A percentile compares a stretch with the other conserved stretches of the same genome.
Conservation (phyloP, 1,140 invertebrate species). For the Drosophila arawakana region DNA sequence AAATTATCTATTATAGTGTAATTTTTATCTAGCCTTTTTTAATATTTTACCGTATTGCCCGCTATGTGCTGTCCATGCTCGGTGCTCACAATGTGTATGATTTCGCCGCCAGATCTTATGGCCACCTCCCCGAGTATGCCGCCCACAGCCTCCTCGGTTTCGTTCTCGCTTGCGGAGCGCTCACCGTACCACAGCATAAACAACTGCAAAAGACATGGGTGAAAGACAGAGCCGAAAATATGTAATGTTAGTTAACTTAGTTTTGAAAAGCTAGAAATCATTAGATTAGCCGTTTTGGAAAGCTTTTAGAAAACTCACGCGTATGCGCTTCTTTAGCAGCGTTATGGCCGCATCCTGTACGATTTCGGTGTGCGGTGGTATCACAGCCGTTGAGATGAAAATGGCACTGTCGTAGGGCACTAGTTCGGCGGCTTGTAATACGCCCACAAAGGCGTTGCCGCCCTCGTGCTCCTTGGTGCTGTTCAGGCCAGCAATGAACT, state of each 20-base stretch:
- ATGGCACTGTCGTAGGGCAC: conserved; percentile 87
- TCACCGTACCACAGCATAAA: conserved; percentile 80
- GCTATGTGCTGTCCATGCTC: conserved; percentile 80
- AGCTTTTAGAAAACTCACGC: conserved; percentile 75
- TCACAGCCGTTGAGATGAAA: conserved; percentile 85
- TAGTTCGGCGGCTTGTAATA: conserved; percentile 85
- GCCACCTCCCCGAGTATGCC: conserved; percentile 78
- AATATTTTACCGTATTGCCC: conserved; percentile 74
- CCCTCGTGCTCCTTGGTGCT: conserved; percentile 78
- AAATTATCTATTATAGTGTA: neutral
- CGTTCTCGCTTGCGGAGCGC: conserved; percentile 70
- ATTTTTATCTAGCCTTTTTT: neutral
- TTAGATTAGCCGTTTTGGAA: neutral
- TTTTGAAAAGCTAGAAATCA: conserved; percentile 2
- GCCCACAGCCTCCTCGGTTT: conserved; percentile 76
- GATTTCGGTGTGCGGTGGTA: conserved; percentile 85
- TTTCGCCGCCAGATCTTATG: conserved; percentile 82
- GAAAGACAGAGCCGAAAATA: neutral
- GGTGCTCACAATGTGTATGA: conserved; percentile 80
- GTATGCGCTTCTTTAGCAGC: conserved; percentile 85
- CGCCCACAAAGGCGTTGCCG: conserved; percentile 78
- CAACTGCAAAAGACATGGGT: conserved; percentile 48
- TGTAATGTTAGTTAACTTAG: neutral
- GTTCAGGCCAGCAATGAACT: conserved; percentile 81
- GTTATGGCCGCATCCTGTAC: conserved; percentile 85